These are phyloP conservation scores for Emydura subglobosa DNA, from an alignment of 2,113 vertebrate genomes.

Conservation along the genomic window DNA sequence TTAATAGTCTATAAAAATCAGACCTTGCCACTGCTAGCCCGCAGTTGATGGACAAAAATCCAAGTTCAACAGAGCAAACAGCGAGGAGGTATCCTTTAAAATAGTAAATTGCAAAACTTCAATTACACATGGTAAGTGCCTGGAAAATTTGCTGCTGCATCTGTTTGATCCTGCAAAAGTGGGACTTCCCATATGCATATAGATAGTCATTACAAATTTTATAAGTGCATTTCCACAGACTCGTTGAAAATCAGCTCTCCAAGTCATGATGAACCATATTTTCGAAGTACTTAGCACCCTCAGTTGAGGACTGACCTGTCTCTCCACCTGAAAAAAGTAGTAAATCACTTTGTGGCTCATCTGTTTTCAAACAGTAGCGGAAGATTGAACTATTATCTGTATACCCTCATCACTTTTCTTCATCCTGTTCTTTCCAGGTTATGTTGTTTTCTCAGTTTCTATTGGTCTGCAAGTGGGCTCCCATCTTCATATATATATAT, in stretches of 20 bases:
- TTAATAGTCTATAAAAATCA: background rate
- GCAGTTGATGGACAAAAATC: background rate
- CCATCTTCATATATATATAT: too few species aligned
- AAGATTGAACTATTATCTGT: background rate
- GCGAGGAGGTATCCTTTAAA: background rate
- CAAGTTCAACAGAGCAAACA: conserved; percentile 35
- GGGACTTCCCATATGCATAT: conserved; percentile 40
- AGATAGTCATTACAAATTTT: conserved; percentile 1
- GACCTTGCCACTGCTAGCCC: background rate
- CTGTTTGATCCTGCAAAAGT: conserved; percentile 30
- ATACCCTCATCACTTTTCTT: background rate
- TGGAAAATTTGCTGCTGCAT: background rate
- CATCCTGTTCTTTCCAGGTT: background rate
- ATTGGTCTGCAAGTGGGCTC: background rate
- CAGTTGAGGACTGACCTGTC: background rate
- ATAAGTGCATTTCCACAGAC: conserved; percentile 43
- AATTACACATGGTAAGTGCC: conserved; percentile 12
- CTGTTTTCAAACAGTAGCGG: background rate
- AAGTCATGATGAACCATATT: conserved; percentile 9
- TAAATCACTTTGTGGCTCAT: background rate
- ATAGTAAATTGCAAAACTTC: conserved; percentile 44
- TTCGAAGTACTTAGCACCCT: background rate
- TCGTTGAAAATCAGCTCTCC: conserved; percentile 25
- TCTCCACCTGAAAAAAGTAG: background rate
- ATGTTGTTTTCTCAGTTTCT: background rate